Base-by-base conservation (phyloP, 2,113 vertebrate species). In the Gallinago undulata region DNA sequence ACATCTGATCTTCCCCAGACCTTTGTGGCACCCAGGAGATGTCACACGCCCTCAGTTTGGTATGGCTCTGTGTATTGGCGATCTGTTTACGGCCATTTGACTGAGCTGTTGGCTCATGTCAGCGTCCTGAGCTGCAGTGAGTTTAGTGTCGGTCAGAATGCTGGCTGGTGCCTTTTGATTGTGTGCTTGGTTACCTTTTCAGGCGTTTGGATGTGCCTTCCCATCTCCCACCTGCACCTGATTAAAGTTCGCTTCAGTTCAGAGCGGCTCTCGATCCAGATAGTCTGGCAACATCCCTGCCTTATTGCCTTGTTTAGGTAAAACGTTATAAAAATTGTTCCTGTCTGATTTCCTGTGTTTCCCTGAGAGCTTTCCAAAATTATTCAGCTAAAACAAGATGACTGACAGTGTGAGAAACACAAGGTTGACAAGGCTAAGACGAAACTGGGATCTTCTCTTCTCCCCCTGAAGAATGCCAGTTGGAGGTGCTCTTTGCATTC, bases 351-450 rank as follows among this genome's bases (percentile, higher is more conserved):
- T 96, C 88, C 86, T 89, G 56, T 94, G 92, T 97, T 94, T 96
- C 93, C 83, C 79, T 77, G 56, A 84, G 93, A 95, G 59, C 89
- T 56, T 97, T 96, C 93, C 87, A 92, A 96, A 97, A 89, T 96
- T 97, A 91, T 92, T 90, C 94, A 96, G 90, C 92, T 96, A 90
- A 95, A 95, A 80, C 73, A 95, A 78, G 96, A 96, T 95, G 90
- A 97, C 74, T 96, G 96, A 94, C 96, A 94, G 79, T 62, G 96
- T 96, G 94, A 96, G 94, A 96, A 97, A 94, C 55, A 90, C 53
- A 59, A 94, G 89, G 95, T 92, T 94, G 93, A 96, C 93, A 96
- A 87, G 91, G 95, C 87, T 96, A 94, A 94, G 70, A 85, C 1
- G 5, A 88, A 94, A 84, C 87, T 91, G 89, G 1, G 15, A 91